Conservation (phyloP, 2,888 invertebrate genomes). For the Heliconius ethilla region DNA sequence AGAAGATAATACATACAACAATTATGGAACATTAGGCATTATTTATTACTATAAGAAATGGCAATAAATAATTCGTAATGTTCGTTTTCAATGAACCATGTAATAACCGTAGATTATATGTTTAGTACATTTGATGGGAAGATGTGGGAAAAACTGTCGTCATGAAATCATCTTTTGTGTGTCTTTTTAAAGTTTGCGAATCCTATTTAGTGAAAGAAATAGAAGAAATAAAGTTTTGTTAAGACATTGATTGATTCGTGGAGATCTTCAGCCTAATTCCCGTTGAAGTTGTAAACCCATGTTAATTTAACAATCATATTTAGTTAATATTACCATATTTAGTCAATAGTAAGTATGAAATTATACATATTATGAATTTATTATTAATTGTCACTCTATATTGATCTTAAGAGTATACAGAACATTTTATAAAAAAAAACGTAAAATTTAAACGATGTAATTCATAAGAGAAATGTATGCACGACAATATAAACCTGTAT, state of each 20-base stretch:
- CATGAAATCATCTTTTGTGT: neutral
- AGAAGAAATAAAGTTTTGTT: neutral
- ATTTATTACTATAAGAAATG: neutral
- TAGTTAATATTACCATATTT: too few relatives aligned
- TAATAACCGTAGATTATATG: slow-evolving; percentile 16
- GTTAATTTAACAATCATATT: too few relatives aligned
- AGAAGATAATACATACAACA: neutral
- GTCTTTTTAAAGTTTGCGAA: neutral
- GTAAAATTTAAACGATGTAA: neutral
- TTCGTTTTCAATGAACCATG: neutral
- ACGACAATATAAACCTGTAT: neutral
- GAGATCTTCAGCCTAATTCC: too few relatives aligned
- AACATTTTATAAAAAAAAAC: neutral
- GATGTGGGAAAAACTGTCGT: neutral
- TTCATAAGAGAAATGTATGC: too few relatives aligned
- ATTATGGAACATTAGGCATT: too few relatives aligned
- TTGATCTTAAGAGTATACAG: too few relatives aligned
- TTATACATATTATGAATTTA: too few relatives aligned
- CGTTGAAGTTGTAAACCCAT: too few relatives aligned
- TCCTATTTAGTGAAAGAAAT: neutral
- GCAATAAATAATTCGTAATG: neutral
- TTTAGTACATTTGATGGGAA: neutral
- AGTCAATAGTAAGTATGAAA: too few relatives aligned
- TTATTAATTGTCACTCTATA: too few relatives aligned
- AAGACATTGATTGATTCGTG: neutral